Base-by-base conservation (phyloP, 2,888 invertebrate species). In the Drosophila nr. fundita region DNA sequence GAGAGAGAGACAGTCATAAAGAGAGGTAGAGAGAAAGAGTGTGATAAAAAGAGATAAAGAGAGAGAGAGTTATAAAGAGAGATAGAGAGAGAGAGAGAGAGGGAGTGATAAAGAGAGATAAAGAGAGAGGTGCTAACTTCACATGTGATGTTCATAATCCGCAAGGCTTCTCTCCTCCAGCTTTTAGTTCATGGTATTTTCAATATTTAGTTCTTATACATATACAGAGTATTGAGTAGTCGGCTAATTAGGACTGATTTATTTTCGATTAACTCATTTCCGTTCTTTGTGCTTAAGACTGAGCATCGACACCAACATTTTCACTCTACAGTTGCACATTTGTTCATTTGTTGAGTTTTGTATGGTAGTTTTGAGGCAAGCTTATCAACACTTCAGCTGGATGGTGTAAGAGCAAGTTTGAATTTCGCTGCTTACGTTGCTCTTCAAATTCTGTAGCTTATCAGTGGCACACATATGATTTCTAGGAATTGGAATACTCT, bases 231-330 rank as follows among this genome's bases (percentile, higher is more conserved):
- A 34, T 45, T 34, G 21, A 4, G 2, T 15, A 45, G 18, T 58
- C 21, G 15, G 13, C 24, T 21, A 8, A n/a, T 24, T 21, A 6
- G 1, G 11, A 5, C 34, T 15, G 27, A 36, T 48, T 45, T 36
- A 59, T 53, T 58, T 66, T 68, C 49, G 64, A 70, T 68, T 50
- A 59, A 70, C 63, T 85, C 57, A 78, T 57, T 75, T 84, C 82
- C 82, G 86, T 66, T 70, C 48, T 60, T 68, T 86, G 71, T 58
- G 62, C 36, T 45, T 34, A 59, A 50, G 53, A 59, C 48, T 27
- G 36, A 42, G 24, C 54, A 42, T 27, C 53, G 54, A 54, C 73
- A 57, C 57, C 58, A 63, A 64, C 73, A 53, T 29, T 58, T 45
- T 64, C 21, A 38, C 42, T 49, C 45, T 53, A 54, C 48, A 48